phyloP scores from a whole-genome alignment of 2,113 vertebrate species.

The Salminus brasiliensis region DNA sequence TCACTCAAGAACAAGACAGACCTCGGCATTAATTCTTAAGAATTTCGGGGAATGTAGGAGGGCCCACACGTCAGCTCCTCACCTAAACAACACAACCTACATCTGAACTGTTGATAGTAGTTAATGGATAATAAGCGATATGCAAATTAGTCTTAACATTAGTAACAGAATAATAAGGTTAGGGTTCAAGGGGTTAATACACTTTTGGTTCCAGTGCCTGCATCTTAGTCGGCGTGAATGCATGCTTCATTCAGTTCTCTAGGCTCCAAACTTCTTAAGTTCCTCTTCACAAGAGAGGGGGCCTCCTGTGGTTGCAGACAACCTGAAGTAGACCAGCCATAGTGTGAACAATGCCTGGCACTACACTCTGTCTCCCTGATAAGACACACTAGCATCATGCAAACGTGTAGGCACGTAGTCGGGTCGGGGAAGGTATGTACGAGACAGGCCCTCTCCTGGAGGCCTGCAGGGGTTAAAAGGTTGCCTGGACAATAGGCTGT shows the following conservation, averaged over 20 bases:
- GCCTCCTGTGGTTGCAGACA: slow-evolving; percentile 9
- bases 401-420: not conserved
- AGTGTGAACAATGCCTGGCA: slow-evolving; percentile 8
- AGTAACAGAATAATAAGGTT: not conserved
- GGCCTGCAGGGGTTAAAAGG: slow-evolving; percentile 24
- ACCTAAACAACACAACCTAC: not conserved
- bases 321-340: not conserved
- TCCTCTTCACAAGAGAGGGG: not conserved
- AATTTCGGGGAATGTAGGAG: no score
- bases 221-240: not conserved
- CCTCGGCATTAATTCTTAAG: no score
- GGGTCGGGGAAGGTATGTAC: not conserved
- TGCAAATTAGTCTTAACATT: no score
- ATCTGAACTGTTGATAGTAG: not conserved
- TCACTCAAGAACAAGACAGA: no score
- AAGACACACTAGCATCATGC: slow-evolving; percentile 20
- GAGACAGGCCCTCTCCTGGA: not conserved
- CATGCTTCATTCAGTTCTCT: not conserved
- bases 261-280: not conserved
- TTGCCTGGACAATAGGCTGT: slow-evolving; percentile 23
- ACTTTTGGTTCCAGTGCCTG: not conserved
- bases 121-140: not conserved
- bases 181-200: not conserved
- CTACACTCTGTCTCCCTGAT: not conserved
- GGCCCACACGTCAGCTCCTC: not conserved